Evolutionary conservation across 2,888 invertebrate species (phyloP), one percentile per base, ranked within the genome.

Genomic region (Chrysolina haemoptera): DNA sequence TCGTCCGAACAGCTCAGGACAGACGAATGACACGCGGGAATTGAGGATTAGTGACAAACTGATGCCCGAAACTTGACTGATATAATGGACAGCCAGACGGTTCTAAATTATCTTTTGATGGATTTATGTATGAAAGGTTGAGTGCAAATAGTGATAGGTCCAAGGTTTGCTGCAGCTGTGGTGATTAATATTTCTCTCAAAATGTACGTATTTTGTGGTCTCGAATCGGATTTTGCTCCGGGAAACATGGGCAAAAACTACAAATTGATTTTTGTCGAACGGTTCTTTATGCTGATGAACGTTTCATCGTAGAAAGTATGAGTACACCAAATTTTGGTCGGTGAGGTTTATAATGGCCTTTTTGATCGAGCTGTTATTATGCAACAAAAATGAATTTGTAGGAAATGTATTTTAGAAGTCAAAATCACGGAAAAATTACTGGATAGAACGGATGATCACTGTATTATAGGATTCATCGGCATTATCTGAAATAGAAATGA

Each of bases 91-190:
- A 77, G 77, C 65, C 76, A 67, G 75, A 70, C 73, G 74, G 68
- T 70, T 74, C 74, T 78, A 79, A 76, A 79, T 79, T 79, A 79
- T 79, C 79, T 78, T 75, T 72, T 79, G 79, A 79, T 76, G 79
- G 79, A 79, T 79, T 78, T 79, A 79, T 79, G 78, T 79, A 72
- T 74, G 79, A 75, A 76, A 78, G 79, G 77, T 79, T 79, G 79
- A 79, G 79, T 79, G 79, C 79, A 78, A 79, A 79, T 76, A 79
- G 76, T 79, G 79, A 79, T 79, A 79, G 79, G 75, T 78, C 71
- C 74, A 77, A 77, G 75, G 77, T 71, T 74, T 68, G 73, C 65
- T 75, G 78, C 76, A 78, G 78, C 78, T 78, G 78, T 74, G 71
- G 75, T 71, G 75, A 75, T 75, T 75, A 75, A 75, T 75, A 75